Conservation (phyloP, 2,113 vertebrate genomes). For the Phycodurus eques region DNA sequence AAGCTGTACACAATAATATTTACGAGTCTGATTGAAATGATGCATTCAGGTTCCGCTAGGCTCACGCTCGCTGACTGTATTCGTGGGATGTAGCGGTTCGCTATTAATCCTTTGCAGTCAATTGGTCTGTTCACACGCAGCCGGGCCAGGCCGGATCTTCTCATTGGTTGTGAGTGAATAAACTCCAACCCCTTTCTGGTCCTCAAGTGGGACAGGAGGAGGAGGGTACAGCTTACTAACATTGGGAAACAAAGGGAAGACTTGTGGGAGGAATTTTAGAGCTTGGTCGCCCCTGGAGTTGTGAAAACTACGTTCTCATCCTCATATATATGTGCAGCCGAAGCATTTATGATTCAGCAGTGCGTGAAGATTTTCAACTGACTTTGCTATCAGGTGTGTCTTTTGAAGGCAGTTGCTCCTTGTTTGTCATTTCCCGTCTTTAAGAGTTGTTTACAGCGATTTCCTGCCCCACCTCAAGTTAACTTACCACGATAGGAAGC, state of each 20-base stretch:
- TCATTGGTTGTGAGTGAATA: slow-evolving; percentile 59
- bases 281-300: not conserved
- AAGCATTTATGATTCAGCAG: not conserved
- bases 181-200: slow-evolving; percentile 39
- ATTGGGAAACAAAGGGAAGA: slow-evolving; percentile 68
- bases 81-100: slow-evolving; percentile 56
- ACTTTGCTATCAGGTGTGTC: not conserved
- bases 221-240: slow-evolving; percentile 50
- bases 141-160: slow-evolving; percentile 42
- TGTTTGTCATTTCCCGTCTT: slow-evolving; percentile 64
- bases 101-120: slow-evolving; percentile 63
- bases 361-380: not conserved
- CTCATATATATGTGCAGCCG: not conserved
- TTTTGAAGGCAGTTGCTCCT: slow-evolving; percentile 7
- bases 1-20: slow-evolving; percentile 29
- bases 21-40: slow-evolving; percentile 9
- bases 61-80: slow-evolving; percentile 27
- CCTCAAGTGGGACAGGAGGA: slow-evolving; percentile 51
- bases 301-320: not conserved
- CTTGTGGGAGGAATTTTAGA: slow-evolving; percentile 40
- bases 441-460: slow-evolving; percentile 57
- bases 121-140: slow-evolving; percentile 65
- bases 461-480: slow-evolving; percentile 65
- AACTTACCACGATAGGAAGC: slow-evolving; percentile 29
- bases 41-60: slow-evolving; percentile 4